Base-by-base conservation (phyloP, 1,140 invertebrate species). In the Gonatopus flavifemur region DNA sequence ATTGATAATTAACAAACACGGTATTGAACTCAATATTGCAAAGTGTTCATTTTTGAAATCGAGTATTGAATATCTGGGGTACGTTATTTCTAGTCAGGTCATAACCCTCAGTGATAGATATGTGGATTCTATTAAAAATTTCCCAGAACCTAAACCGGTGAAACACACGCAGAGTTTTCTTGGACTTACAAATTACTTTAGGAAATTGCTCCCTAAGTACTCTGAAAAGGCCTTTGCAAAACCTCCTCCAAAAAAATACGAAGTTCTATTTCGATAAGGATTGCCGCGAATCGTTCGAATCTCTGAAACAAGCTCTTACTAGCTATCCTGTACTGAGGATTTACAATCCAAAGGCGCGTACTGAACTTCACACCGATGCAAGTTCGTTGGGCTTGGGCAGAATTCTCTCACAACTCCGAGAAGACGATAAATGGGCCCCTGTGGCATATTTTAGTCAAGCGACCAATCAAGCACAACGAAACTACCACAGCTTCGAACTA, bases 141-240 rank as follows among this genome's bases (percentile, higher is more conserved):
- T 67, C 43, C 49, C 49, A 16, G n/a, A 12, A 19, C 6, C 69
- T 67, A 10, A 55, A 37, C 21, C 62, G 44, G 47, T 62, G n/a
- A 58, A 67, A 25, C 41, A 66, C 18, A 35, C 80, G 1, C 47
- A 69, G 30, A 48, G 52, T 35, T 77, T 80, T 37, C 42, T 78
- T 7, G 76, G 80, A 13, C 49, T 81, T 9, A 41, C 58, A 4
- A 57, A 55, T 16, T 76, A 64, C 49, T 76, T 74, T 55, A 45
- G 66, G 32, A 52, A 61, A 31, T 77, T 76, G 52, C 49, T 73
- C 7, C 36, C 49, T 44, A 49, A 58, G 20, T 70, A 62, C 39
- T 63, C 67, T 0, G 1, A 55, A 12, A 60, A 36, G 44, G 50
- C 64, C 64, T 0, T 39, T 73, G 7, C 66, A 61, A 19, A 37